These are phyloP conservation scores for Rhynchophorus ferrugineus DNA, from an alignment of 1,140 invertebrate genomes.

Conservation along the genomic window DNA sequence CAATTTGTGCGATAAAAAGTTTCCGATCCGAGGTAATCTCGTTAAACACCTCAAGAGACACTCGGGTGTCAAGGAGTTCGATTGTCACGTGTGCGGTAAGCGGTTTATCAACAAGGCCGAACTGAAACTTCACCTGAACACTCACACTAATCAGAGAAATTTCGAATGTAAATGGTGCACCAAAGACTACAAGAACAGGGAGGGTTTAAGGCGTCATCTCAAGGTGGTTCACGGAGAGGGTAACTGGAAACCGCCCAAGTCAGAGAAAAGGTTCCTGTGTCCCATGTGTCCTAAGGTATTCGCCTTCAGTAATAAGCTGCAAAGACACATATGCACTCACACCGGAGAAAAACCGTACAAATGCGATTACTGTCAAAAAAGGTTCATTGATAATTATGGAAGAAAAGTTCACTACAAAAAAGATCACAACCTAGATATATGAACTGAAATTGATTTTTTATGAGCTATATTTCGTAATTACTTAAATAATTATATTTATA, in stretches of 20 bases:
- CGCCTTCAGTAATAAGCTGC: constrained; percentile 27
- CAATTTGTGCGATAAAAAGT: constrained; percentile 17
- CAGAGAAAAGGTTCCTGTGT: constrained; percentile 14
- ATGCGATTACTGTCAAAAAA: constrained; percentile 49
- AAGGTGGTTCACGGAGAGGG: constrained; percentile 20
- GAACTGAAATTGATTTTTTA: background rate
- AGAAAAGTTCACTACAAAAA: constrained; percentile 20
- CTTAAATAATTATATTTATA: too few relatives aligned
- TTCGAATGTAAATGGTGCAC: constrained; percentile 91
- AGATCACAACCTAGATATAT: constrained; percentile 12
- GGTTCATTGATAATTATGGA: constrained; percentile 33
- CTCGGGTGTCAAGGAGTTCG: constrained; percentile 18
- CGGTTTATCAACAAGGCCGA: constrained; percentile 82
- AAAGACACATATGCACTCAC: constrained; percentile 33
- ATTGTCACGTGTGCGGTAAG: constrained; percentile 91
- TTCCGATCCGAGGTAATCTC: constrained; percentile 16
- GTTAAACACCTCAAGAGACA: constrained; percentile 20
- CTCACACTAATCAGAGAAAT: constrained; percentile 91
- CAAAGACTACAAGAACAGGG: constrained; percentile 46
- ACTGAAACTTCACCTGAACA: constrained; percentile 93
- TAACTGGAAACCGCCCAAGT: constrained; percentile 18
- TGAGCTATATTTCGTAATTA: too few relatives aligned
- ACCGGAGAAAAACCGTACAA: constrained; percentile 33
- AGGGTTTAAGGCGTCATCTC: constrained; percentile 17
- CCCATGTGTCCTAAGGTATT: constrained; percentile 22